A percentile compares a stretch with the other conserved stretches of the same genome.
These are phyloP conservation scores for Epirrita christyi DNA, from an alignment of 2,888 invertebrate genomes.

Conservation along the genomic window DNA sequence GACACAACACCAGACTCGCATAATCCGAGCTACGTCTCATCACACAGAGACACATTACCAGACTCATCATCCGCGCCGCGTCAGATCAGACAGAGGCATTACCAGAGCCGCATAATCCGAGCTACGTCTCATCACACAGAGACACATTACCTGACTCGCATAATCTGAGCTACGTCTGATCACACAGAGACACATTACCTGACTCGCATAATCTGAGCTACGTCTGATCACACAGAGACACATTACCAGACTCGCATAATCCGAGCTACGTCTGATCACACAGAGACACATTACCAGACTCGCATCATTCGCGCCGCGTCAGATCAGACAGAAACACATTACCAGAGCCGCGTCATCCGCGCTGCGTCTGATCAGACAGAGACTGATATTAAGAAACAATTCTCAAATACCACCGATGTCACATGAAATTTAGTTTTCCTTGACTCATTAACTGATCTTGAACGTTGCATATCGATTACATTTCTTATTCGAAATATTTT, in stretches of 20 bases:
- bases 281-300: no score
- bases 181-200: slow-evolving; percentile 71
- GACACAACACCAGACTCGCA: no score
- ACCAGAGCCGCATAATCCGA: no score
- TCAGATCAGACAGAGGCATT: slow-evolving; percentile 65
- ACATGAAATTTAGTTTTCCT: slow-evolving; percentile 67
- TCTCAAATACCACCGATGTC: slow-evolving; percentile 79
- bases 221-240: slow-evolving; percentile 64
- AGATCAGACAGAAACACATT: slow-evolving; percentile 62
- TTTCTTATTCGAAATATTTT: slow-evolving; percentile 81
- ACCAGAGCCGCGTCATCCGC: slow-evolving; percentile 42
- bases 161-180: slow-evolving; percentile 43
- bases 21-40: slow-evolving; percentile 43
- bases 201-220: slow-evolving; percentile 30
- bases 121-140: slow-evolving; percentile 55
- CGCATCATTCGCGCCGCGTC: slow-evolving; percentile 39
- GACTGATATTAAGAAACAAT: slow-evolving; percentile 67
- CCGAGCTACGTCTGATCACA: slow-evolving; percentile 46
- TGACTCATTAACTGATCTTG: slow-evolving; percentile 67
- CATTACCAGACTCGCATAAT: no score
- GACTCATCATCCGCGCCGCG: slow-evolving; percentile 37
- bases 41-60: slow-evolving; percentile 71
- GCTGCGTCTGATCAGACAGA: slow-evolving; percentile 55
- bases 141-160: no score
- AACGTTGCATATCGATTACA: slow-evolving; percentile 84